Base-by-base conservation (phyloP, 2,113 vertebrate species). In the Tyto alba region DNA sequence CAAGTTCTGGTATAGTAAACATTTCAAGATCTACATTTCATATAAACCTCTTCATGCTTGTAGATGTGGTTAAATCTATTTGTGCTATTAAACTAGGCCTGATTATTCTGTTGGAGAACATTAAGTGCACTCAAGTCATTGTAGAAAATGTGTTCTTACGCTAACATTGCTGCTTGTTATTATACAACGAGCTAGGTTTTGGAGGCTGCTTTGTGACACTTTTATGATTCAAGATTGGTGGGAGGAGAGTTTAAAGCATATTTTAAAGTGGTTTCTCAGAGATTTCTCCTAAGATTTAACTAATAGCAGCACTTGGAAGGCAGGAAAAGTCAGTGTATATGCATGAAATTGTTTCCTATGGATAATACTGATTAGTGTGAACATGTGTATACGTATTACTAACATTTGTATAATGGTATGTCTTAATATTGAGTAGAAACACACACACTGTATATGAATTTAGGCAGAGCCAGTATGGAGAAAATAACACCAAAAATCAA, bases 1-100 rank as follows among this genome's bases (percentile, higher is more conserved):
- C 96, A 86, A 97, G 95, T 96, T 98, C 97, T 98, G 97, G 98
- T 97, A 97, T 36, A 97, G 98, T 98, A 98, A 97, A 97, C 97
- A 91, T 98, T 98, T 98, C 96, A 84, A 97, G 94, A 97, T 98
- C 96, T 97, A 85, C 97, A 92, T 97, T 98, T 98, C 97, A 97
- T 97, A 15, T 97, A 72, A 96, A 62, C 77, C 85, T 96, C 80
- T 96, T 98, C 91, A 68, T 97, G 93, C 89, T 89, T 94, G 82
- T 97, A 30, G 88, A 90, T 94, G 81, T 93, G 74, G 82, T 92
- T 92, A 93, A 96, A 67, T 94, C 67, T 91, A 32, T 83, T 72
- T 90, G 74, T 95, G 94, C 92, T 88, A 75, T 95, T 96, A 93
- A 96, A 76, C 55, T 59, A 79, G 91, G 68, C 73, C 72, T 77